These are phyloP conservation scores for Prionailurus bengalensis DNA, from an alignment of 2,113 vertebrate species.

Conservation along the genomic window DNA sequence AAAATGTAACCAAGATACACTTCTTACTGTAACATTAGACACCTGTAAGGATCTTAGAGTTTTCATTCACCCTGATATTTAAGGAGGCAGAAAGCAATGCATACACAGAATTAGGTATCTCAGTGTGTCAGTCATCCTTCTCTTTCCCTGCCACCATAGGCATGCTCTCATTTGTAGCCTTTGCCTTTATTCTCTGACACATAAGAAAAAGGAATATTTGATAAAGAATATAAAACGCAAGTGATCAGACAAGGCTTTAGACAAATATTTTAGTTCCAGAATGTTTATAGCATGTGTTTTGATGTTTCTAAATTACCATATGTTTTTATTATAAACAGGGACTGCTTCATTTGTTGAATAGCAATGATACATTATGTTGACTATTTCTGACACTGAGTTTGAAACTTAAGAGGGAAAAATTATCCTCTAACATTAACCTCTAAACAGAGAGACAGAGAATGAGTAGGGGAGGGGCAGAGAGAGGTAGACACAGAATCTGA, in stretches of 20 bases:
- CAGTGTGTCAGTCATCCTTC: background rate
- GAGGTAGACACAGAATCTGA: too few relatives aligned
- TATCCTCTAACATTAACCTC: background rate
- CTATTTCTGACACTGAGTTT: conserved; percentile 48
- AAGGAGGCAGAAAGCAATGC: background rate
- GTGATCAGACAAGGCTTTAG: conserved; percentile 53
- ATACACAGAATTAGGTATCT: background rate
- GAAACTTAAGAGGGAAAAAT: conserved; percentile 6
- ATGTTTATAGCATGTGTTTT: conserved; percentile 68
- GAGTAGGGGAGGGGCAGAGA: too few relatives aligned
- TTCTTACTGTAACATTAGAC: background rate
- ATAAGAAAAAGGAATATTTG: conserved; percentile 49
- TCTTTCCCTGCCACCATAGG: background rate
- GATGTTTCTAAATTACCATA: conserved; percentile 72
- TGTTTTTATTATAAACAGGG: conserved; percentile 66
- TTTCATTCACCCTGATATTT: background rate
- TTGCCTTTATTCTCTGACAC: conserved; percentile 48
- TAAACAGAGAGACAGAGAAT: too few relatives aligned
- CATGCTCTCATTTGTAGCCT: background rate
- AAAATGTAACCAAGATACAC: background rate
- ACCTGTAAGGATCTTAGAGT: background rate
- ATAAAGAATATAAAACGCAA: conserved; percentile 42
- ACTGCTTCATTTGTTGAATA: conserved; percentile 64
- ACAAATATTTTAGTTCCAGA: conserved; percentile 65
- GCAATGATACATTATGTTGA: conserved; percentile 49